Evolutionary conservation across 2,888 invertebrate species (phyloP).

Genomic region (Embidobia sp.): DNA sequence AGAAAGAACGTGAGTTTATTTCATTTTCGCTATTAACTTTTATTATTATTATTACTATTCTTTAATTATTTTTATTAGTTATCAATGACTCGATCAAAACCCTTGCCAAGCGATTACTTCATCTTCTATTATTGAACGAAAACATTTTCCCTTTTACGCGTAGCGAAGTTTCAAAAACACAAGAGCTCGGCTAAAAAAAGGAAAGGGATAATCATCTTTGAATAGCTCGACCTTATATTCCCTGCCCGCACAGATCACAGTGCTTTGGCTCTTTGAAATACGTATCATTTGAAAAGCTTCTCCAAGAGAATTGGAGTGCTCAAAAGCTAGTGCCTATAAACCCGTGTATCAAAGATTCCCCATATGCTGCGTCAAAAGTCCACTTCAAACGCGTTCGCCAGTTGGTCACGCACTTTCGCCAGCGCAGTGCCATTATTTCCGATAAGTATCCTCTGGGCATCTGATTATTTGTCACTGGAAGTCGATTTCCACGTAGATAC

Average conservation of each 20-base stretch:
- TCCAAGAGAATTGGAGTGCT: conserved; percentile 62
- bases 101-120: too few relatives aligned
- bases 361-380: conserved; percentile 66
- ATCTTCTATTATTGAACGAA: too few relatives aligned
- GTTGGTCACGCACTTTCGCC: conserved; percentile 72
- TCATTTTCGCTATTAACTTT: conserved; percentile 65
- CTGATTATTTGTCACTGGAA: conserved; percentile 66
- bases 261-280: conserved; percentile 67
- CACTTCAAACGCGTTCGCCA: conserved; percentile 69
- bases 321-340: conserved; percentile 43
- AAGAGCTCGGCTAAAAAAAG: conserved; percentile 23
- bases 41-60: conserved; percentile 46
- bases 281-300: conserved; percentile 64
- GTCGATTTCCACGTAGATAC: conserved; percentile 25
- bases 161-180: conserved; percentile 10
- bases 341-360: conserved; percentile 62
- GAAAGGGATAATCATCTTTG: conserved; percentile 57
- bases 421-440: conserved; percentile 68
- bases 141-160: background rate
- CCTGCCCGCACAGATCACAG: conserved; percentile 40
- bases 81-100: too few relatives aligned
- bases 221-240: conserved; percentile 34
- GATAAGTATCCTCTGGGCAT: conserved; percentile 69
- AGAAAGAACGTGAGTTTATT: conserved; percentile 75
- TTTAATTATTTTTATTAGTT: too few relatives aligned